These are phyloP conservation scores for Apostichopus japonicus DNA, from an alignment of 35 echinoderm and acorn worm species.

Conservation along the genomic window DNA sequence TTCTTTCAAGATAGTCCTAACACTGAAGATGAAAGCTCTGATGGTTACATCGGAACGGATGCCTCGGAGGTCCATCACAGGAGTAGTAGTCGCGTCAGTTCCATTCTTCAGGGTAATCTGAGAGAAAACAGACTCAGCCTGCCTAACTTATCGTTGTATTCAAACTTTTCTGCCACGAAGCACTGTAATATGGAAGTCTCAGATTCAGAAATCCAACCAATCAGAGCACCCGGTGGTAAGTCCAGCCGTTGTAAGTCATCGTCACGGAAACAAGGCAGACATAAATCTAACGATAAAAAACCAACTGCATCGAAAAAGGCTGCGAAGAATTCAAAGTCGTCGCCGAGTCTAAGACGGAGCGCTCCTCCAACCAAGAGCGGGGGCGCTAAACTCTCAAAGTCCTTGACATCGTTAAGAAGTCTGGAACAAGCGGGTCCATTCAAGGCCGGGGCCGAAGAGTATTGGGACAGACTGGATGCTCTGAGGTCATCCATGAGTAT, in stretches of 20 bases:
- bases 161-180: not conserved
- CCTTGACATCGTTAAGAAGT: conserved; percentile 61
- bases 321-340: conserved; percentile 69
- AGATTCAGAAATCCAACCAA: conserved; percentile 7
- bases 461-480: conserved; percentile 55
- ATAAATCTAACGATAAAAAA: conserved; percentile 39
- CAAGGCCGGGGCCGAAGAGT: conserved; percentile 7
- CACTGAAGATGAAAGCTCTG: conserved; percentile 26
- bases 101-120: not conserved
- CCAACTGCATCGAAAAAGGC: not conserved
- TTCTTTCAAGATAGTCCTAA: conserved; percentile 28
- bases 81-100: not conserved
- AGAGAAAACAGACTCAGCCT: conserved; percentile 80
- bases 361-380: conserved; percentile 64
- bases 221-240: not conserved
- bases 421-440: conserved; percentile 27
- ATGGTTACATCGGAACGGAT: conserved; percentile 7
- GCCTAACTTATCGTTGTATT: conserved; percentile 71
- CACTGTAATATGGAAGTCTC: not conserved
- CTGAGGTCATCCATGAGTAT: conserved; percentile 81
- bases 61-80: conserved; percentile 1
- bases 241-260: not conserved
- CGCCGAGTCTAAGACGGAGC: conserved; percentile 42
- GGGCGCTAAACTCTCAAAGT: conserved; percentile 70
- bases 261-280: not conserved